Percentiles rank a stretch among this genome's conserved stretches.
These are phyloP conservation scores for Pentalonia nigronervosa DNA, from an alignment of 1,140 invertebrate species.

Conservation along the genomic window DNA sequence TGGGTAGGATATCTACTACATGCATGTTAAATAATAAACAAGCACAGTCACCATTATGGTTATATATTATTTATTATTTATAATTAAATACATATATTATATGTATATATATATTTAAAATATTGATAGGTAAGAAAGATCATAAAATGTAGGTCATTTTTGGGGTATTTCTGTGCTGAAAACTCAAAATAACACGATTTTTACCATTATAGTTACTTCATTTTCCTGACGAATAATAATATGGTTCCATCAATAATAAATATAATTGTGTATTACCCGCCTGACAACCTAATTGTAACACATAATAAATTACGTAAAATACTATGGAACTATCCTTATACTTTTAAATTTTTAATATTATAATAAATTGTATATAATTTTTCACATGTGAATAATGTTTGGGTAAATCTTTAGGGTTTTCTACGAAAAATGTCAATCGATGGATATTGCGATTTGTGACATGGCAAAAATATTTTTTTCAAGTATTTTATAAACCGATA, in stretches of 20 bases:
- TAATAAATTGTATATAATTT: neutral
- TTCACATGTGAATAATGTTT: neutral
- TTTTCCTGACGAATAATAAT: too few species aligned
- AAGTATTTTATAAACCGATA: neutral
- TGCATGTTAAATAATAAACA: neutral
- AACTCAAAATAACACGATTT: neutral
- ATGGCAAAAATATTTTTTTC: neutral
- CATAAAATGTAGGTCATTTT: neutral
- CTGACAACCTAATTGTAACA: too few species aligned
- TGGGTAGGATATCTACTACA: neutral
- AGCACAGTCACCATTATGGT: neutral
- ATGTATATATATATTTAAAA: neutral
- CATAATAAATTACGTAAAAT: too few species aligned
- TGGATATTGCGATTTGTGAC: too few species aligned
- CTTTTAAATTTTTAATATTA: too few species aligned
- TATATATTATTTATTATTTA: too few species aligned
- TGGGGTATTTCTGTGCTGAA: neutral
- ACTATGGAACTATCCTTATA: too few species aligned
- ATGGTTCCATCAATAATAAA: too few species aligned
- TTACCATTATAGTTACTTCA: neutral
- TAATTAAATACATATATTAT: too few species aligned
- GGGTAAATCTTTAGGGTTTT: neutral
- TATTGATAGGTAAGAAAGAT: neutral
- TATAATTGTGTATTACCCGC: too few species aligned
- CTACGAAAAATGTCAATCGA: too few species aligned